These are phyloP conservation scores for Diachasma alloeum DNA, from an alignment of 1,140 invertebrate genomes.

Conservation along the genomic window DNA sequence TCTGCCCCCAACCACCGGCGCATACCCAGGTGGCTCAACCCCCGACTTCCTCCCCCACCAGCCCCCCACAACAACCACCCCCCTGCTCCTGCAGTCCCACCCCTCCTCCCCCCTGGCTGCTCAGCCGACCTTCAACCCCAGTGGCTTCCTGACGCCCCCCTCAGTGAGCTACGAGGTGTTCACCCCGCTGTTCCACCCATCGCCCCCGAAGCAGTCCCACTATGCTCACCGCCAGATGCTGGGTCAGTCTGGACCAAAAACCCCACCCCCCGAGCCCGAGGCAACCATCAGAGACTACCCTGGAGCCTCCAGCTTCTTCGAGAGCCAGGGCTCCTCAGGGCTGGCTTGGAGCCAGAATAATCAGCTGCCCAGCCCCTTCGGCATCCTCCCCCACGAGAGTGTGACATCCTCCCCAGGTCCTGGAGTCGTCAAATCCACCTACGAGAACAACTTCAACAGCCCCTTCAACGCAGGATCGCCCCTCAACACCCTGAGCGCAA, in stretches of 20 bases:
- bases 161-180: slow-evolving; percentile 78
- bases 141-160: slow-evolving; percentile 73
- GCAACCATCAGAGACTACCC: slow-evolving; percentile 60
- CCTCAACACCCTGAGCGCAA: slow-evolving; percentile 68
- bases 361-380: slow-evolving; percentile 75
- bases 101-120: slow-evolving; percentile 69
- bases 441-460: slow-evolving; percentile 73
- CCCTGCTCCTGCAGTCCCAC: slow-evolving; percentile 71
- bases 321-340: slow-evolving; percentile 65
- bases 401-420: slow-evolving; percentile 72
- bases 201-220: slow-evolving; percentile 71
- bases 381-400: slow-evolving; percentile 80
- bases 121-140: slow-evolving; percentile 73
- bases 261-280: slow-evolving; percentile 66
- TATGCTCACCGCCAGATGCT: slow-evolving; percentile 70
- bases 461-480: slow-evolving; percentile 73
- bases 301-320: slow-evolving; percentile 69
- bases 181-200: slow-evolving; percentile 75
- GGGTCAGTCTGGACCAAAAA: slow-evolving; percentile 59
- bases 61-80: slow-evolving; percentile 67
- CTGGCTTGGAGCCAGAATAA: slow-evolving; percentile 73
- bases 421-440: slow-evolving; percentile 65
- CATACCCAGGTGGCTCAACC: slow-evolving; percentile 53
- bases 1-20: slow-evolving; percentile 70
- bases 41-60: not conserved